Base-by-base conservation (phyloP, 92 coral and sea anemone genomes). In the Parazoanthus darwini region DNA sequence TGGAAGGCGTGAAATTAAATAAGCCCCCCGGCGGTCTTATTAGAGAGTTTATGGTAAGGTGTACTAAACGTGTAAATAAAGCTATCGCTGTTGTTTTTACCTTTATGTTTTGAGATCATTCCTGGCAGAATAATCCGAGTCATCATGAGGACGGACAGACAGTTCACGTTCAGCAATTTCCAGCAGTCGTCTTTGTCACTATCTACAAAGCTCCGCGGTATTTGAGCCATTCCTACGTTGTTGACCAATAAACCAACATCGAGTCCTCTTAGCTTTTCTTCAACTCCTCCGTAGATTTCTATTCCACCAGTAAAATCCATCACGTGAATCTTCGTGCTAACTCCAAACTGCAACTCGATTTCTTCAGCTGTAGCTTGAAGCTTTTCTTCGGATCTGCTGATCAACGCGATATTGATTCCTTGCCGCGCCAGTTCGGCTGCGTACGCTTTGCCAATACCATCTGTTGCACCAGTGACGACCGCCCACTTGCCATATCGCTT, bases 161-260 rank as follows among this genome's bases (percentile, higher is more conserved):
- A 70, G 50, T 96, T 96, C 4, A 93, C 95, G 73, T 96, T 93
- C 26, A 96, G 37, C 92, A 93, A 87, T 77, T 89, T 83, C 90
- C 90, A 95, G 23, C 88, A 86, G 46, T 89, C 92, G 94, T 95
- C 96, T 43, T 87, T 82, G 65, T 91, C 86, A 88, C 90, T 89
- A 68, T 95, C 89, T 67, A 89, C 90, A 85, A 94, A 95, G 72
- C 83, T 89, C 58, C 89, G 92, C 39, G 94, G 92, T 72, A 88
- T 92, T 77, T 91, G 95, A 1, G 88, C 89, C 14, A 87, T 88
- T 14, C 96, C 98, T 15, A 95, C 96, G 88, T 93, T 93, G 87
- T 95, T 95, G 8, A 93, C 96, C 70, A 96, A 90, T 10, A 95
- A 88, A 48, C 99, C 98, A 86, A 96, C 91, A 22, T 95, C 99